Conservation (phyloP, 2,797 vertebrate species). For the Catamblyrhynchus diadema region DNA sequence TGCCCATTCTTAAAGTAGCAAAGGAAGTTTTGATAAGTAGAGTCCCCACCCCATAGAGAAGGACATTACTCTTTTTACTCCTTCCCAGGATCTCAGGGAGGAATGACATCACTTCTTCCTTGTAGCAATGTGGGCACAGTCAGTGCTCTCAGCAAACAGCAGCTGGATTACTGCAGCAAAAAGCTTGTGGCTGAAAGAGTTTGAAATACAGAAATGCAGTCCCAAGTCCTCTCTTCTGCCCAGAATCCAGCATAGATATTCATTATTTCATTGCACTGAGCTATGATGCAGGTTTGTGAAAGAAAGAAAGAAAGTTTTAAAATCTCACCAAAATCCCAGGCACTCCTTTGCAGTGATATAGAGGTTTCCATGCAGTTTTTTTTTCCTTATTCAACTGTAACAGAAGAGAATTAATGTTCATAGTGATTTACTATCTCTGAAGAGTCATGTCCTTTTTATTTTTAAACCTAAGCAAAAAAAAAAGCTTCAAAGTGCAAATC, state of each 20-base stretch:
- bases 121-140: not conserved
- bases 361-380: not conserved
- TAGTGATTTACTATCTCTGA: conserved; percentile 5
- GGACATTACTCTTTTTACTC: not conserved
- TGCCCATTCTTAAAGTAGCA: not conserved
- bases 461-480: conserved; percentile 21
- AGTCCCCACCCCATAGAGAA: not conserved
- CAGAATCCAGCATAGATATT: not conserved
- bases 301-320: not conserved
- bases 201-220: not conserved
- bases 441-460: conserved; percentile 17
- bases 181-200: not conserved
- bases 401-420: not conserved
- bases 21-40: not conserved
- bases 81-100: not conserved
- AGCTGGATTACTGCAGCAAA: not conserved
- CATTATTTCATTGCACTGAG: not conserved
- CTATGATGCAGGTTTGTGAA: not conserved
- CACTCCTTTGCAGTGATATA: not conserved
- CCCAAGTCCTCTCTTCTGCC: not conserved
- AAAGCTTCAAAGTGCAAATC: not conserved
- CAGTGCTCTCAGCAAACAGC: not conserved
- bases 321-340: not conserved
- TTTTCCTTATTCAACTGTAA: not conserved
- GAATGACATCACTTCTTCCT: not conserved